These are phyloP conservation scores for Tipula unca DNA, from an alignment of 2,888 invertebrate species.

Conservation along the genomic window DNA sequence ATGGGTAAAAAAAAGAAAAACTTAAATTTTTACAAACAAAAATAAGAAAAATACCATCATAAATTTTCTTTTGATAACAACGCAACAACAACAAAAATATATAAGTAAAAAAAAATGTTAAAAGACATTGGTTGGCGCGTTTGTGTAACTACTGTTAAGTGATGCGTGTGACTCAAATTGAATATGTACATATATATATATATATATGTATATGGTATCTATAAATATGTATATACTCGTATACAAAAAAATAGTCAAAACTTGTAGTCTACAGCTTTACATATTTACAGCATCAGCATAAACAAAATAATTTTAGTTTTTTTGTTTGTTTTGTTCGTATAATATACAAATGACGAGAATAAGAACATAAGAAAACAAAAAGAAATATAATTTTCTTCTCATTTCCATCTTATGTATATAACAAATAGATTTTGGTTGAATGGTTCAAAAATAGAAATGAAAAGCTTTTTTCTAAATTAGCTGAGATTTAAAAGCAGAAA, in stretches of 20 bases:
- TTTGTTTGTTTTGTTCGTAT: too few species aligned
- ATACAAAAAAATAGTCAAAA: not conserved
- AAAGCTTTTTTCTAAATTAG: not conserved
- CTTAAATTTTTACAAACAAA: not conserved
- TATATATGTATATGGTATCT: not conserved
- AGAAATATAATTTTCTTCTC: not conserved
- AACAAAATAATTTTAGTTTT: conserved; percentile 1
- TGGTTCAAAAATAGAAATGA: not conserved
- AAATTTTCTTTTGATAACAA: not conserved
- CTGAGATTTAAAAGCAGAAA: not conserved
- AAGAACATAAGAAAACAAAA: not conserved
- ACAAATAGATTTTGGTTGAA: not conserved
- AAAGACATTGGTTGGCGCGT: conserved; percentile 8
- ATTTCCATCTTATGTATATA: not conserved
- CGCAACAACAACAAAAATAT: not conserved
- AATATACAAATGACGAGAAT: not conserved
- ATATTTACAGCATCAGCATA: not conserved
- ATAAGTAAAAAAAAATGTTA: not conserved
- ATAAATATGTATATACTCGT: not conserved
- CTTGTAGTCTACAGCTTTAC: not conserved
- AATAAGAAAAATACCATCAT: not conserved
- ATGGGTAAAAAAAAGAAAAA: not conserved
- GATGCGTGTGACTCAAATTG: not conserved
- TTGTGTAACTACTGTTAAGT: not conserved
- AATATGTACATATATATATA: not conserved